Conservation (phyloP, 2,797 vertebrate genomes). For the Kryptopterus vitreolus region DNA sequence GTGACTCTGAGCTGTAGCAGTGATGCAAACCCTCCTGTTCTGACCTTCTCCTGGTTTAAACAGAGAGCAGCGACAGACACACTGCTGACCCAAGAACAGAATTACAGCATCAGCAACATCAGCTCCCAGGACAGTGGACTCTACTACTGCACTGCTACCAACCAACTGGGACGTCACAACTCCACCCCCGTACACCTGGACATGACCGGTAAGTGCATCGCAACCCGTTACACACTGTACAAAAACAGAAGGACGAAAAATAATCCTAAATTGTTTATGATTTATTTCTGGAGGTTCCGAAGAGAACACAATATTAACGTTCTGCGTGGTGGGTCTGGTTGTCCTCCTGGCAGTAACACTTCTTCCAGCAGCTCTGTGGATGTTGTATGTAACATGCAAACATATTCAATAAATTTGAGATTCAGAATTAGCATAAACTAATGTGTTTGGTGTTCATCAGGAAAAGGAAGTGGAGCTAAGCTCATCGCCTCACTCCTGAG, state of each 20-base stretch:
- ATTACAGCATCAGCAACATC: conserved; percentile 14
- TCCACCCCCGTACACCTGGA: no score
- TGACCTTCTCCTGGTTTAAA: conserved; percentile 35
- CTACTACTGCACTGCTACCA: no score
- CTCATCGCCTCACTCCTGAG: background rate
- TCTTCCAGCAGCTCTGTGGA: conserved; percentile 1
- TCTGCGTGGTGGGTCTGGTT: background rate
- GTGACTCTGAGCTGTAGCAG: conserved; percentile 34
- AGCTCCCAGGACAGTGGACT: background rate
- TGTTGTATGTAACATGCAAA: conserved; percentile 4
- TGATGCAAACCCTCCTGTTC: conserved; percentile 26
- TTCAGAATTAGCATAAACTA: background rate
- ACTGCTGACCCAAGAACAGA: background rate
- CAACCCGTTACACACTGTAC: no score
- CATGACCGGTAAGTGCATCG: no score
- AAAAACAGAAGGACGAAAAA: background rate
- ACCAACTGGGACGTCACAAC: no score
- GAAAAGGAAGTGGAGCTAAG: background rate
- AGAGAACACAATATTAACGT: background rate
- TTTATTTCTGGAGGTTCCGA: background rate
- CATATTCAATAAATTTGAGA: background rate
- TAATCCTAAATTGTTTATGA: background rate
- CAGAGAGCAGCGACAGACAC: background rate
- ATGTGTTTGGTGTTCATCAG: background rate
- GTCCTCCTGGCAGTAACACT: conserved; percentile 5